Base-by-base conservation (phyloP, 92 coral and sea anemone species). In the Phenganax subtilis region DNA sequence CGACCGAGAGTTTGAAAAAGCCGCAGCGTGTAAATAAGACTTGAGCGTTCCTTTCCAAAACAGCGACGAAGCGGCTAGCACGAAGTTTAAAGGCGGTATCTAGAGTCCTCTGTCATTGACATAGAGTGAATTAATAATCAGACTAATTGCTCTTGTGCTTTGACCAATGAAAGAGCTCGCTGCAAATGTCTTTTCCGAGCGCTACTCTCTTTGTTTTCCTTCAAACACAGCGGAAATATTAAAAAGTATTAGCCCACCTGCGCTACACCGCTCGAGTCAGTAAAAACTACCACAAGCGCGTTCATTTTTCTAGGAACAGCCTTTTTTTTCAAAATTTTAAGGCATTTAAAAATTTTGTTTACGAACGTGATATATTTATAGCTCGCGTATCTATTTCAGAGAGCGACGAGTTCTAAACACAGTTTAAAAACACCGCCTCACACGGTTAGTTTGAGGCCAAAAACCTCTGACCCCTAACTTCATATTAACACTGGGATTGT, bases 41-140 rank as follows among this genome's bases (percentile, higher is more conserved):
- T 73, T 56, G 71, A 44, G 69, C 17, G 51, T 14, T 76, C 37
- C 62, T 76, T 51, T 56, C 57, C 44, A 10, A 28, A 53, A 28
- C 54, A 59, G 47, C 75, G 74, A 73, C 83, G 74, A 54, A 54
- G 54, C 62, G 28, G 37, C 62, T 55, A 58, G 44, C 67, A 76
- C 67, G 8, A 54, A 51, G 12, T 54, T 76, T 76, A 53, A 57
- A 76, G 70, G 81, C 69, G 81, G 81, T 54, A 51, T 47, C 65
- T 52, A 53, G 37, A 72, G 51, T 79, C 20, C 16, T 11, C 81
- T 76, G 81, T 76, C 81, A 76, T n/a, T 76, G 81, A 76, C 81
- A 60, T 30, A 59, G 56, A 76, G 83, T 64, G 83, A 79, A 79
- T 79, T 79, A 79, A 79, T 63, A 62, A 79, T 79, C 83, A 64